Percentiles rank a stretch among this genome's conserved stretches.
These are phyloP conservation scores for Vanessa tameamea DNA, from an alignment of 1,140 invertebrate genomes.

Conservation along the genomic window DNA sequence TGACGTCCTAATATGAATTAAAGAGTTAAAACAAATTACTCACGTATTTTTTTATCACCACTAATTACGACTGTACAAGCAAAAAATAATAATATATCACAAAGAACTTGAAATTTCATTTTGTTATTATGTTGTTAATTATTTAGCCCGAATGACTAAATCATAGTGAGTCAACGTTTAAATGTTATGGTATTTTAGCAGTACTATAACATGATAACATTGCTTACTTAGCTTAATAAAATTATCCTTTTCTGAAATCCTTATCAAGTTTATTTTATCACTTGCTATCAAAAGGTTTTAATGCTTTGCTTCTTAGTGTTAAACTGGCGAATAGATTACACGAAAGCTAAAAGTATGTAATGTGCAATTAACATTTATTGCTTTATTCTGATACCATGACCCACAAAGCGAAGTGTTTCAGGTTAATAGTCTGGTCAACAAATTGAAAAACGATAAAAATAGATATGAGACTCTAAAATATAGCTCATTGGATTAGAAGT, in stretches of 20 bases:
- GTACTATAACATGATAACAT: conserved; percentile 18
- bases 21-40: not conserved
- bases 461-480: no score
- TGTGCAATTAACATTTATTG: conserved; percentile 2
- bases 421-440: not conserved
- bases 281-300: conserved; percentile 27
- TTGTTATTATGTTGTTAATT: not conserved
- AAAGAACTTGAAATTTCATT: not conserved
- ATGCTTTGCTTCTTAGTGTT: not conserved
- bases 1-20: no score
- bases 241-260: conserved; percentile 24
- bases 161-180: not conserved
- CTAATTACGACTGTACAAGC: not conserved
- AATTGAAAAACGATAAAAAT: no score
- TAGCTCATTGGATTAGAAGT: no score
- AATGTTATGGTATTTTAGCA: conserved; percentile 18
- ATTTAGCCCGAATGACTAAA: not conserved
- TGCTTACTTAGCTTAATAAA: conserved; percentile 21
- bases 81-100: not conserved
- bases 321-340: conserved; percentile 9
- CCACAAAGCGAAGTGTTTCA: conserved; percentile 20
- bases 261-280: conserved; percentile 12
- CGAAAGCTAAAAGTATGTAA: not conserved
- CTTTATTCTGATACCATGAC: conserved; percentile 23
- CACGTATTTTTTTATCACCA: conserved; percentile 12